Evolutionary conservation across 2,888 invertebrate species (phyloP).

Genomic region (Phymatocera aterrima): DNA sequence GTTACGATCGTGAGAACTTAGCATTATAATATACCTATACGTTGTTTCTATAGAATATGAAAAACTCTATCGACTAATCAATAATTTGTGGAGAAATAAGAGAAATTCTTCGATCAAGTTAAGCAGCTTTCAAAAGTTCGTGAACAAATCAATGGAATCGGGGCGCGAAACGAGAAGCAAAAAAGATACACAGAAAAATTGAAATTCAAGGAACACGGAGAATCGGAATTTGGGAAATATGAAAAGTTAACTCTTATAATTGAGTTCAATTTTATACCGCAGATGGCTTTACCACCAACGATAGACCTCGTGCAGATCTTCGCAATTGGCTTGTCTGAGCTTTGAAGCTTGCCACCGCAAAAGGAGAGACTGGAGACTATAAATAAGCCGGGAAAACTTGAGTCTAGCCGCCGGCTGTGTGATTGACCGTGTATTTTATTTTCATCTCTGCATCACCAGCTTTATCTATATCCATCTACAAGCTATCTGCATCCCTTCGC

Average conservation of each 20-base stretch:
- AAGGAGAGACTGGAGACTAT: neutral
- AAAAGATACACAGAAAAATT: neutral
- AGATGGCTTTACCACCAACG: neutral
- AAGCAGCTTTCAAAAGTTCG: neutral
- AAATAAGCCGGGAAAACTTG: neutral
- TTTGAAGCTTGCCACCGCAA: neutral
- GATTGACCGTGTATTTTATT: neutral
- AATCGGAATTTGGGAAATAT: too few relatives aligned
- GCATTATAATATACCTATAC: too few relatives aligned
- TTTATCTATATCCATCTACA: too few relatives aligned
- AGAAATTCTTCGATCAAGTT: too few relatives aligned
- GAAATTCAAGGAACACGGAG: too few relatives aligned
- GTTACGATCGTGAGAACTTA: too few relatives aligned
- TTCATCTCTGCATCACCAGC: too few relatives aligned
- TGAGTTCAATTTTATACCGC: neutral
- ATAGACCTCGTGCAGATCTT: neutral
- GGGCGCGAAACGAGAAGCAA: too few relatives aligned
- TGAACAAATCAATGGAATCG: neutral
- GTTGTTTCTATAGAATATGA: too few relatives aligned
- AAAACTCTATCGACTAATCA: too few relatives aligned
- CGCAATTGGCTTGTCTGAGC: conserved; percentile 1
- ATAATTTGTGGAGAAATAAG: too few relatives aligned
- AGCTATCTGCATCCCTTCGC: neutral
- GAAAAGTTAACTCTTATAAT: neutral
- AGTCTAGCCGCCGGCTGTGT: neutral